These are phyloP conservation scores for Argentina silus DNA, from an alignment of 2,797 vertebrate genomes.

Conservation along the genomic window DNA sequence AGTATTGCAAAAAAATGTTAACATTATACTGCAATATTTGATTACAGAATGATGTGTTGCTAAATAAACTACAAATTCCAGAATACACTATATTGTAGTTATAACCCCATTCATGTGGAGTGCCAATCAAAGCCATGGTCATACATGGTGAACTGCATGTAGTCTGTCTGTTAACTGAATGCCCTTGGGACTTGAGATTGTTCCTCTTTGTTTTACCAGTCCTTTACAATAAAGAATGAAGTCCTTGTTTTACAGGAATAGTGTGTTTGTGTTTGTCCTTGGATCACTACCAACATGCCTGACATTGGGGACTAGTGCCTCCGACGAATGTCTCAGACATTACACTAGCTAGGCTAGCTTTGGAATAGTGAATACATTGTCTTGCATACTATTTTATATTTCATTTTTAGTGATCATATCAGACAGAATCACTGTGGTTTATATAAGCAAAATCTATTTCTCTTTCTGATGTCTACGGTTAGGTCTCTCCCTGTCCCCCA, in stretches of 20 bases:
- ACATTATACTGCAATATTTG: background rate
- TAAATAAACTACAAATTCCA: constrained; percentile 22
- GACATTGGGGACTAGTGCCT: too few relatives aligned
- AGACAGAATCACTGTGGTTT: too few relatives aligned
- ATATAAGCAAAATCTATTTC: too few relatives aligned
- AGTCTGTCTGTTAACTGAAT: constrained; percentile 57
- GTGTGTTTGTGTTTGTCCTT: constrained; percentile 8
- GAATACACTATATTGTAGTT: constrained; percentile 26
- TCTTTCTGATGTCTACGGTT: too few relatives aligned
- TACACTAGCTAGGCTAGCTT: background rate
- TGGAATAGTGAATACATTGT: constrained; percentile 5
- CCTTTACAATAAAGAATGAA: constrained; percentile 69
- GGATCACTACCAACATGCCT: background rate
- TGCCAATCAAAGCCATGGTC: constrained; percentile 35
- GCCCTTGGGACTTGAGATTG: constrained; percentile 36
- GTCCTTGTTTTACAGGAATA: constrained; percentile 62
- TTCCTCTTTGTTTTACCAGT: constrained; percentile 41
- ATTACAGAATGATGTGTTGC: constrained; percentile 13
- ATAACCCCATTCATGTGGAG: background rate
- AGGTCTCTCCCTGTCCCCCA: too few relatives aligned
- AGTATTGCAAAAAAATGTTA: constrained; percentile 18
- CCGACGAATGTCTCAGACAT: too few relatives aligned
- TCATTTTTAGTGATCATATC: too few relatives aligned
- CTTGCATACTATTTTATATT: background rate
- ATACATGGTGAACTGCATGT: constrained; percentile 65